A percentile compares a stretch with the other conserved stretches of the same genome.
Evolutionary conservation across 2,113 vertebrate genomes (phyloP).

Genomic region (Ceyx melanurus): DNA sequence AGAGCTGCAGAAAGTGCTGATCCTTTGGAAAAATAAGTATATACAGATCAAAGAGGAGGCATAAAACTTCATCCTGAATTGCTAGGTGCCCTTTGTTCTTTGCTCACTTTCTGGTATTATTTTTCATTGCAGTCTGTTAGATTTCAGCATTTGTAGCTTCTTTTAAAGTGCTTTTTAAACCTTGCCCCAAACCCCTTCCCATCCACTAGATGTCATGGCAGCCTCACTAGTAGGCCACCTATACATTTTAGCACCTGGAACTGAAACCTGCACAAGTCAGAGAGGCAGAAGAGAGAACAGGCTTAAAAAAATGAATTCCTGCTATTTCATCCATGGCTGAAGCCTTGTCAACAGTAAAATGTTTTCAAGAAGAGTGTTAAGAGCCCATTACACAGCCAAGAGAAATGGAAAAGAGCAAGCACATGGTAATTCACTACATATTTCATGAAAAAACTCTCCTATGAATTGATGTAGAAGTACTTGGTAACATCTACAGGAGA

Average conservation of each 20-base stretch:
- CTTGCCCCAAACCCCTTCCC: background rate
- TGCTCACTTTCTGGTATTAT: background rate
- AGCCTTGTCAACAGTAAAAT: background rate
- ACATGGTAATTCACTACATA: conserved; percentile 22
- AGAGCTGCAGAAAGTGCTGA: background rate
- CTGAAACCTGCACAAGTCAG: background rate
- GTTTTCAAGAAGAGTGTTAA: background rate
- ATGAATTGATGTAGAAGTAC: background rate
- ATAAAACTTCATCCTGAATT: background rate
- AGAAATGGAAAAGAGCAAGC: background rate
- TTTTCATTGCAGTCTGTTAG: background rate
- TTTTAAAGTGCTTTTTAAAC: background rate
- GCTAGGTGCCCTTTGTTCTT: background rate
- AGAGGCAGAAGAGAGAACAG: background rate
- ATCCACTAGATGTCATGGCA: conserved; percentile 48
- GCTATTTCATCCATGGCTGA: background rate
- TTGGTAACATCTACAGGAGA: background rate
- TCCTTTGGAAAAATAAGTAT: background rate
- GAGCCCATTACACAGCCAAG: background rate
- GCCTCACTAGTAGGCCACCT: background rate
- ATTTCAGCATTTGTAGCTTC: background rate
- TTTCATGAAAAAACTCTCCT: conserved; percentile 12
- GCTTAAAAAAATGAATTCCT: background rate
- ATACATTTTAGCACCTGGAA: background rate
- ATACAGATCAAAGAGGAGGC: background rate